Evolutionary conservation across 2,888 invertebrate genomes (phyloP).

Genomic region (Synanthedon vespiformis): DNA sequence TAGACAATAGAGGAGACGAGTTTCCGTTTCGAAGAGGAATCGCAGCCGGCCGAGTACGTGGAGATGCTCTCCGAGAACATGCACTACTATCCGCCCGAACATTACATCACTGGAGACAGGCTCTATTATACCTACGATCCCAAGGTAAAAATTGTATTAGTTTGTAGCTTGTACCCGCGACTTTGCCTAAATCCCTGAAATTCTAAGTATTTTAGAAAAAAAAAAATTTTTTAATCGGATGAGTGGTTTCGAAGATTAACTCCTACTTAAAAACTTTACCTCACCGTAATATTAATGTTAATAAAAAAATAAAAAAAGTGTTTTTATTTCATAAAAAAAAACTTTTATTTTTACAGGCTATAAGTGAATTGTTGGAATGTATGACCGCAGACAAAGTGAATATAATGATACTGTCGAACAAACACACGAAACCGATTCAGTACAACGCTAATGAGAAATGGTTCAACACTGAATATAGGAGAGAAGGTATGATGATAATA

Average conservation of each 20-base stretch:
- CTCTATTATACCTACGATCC: constrained; percentile 84
- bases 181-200: too few relatives aligned
- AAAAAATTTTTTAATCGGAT: too few relatives aligned
- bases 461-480: constrained; percentile 85
- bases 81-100: constrained; percentile 82
- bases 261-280: too few relatives aligned
- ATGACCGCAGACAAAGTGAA: constrained; percentile 77
- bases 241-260: too few relatives aligned
- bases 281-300: too few relatives aligned
- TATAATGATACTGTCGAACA: constrained; percentile 77
- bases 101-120: constrained; percentile 82
- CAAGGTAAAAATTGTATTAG: constrained; percentile 38
- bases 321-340: too few relatives aligned
- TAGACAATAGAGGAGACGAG: constrained; percentile 80
- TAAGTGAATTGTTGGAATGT: constrained; percentile 69
- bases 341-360: constrained; percentile 48
- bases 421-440: constrained; percentile 52
- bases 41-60: constrained; percentile 80
- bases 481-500: constrained; percentile 46
- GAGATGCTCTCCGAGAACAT: constrained; percentile 81
- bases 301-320: too few relatives aligned
- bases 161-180: background rate
- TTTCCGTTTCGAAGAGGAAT: constrained; percentile 79
- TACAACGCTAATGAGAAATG: constrained; percentile 82
- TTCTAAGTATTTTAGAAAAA: too few relatives aligned